Base-by-base conservation (phyloP, 2,888 invertebrate species). In the Nipponacmea schrenckii region DNA sequence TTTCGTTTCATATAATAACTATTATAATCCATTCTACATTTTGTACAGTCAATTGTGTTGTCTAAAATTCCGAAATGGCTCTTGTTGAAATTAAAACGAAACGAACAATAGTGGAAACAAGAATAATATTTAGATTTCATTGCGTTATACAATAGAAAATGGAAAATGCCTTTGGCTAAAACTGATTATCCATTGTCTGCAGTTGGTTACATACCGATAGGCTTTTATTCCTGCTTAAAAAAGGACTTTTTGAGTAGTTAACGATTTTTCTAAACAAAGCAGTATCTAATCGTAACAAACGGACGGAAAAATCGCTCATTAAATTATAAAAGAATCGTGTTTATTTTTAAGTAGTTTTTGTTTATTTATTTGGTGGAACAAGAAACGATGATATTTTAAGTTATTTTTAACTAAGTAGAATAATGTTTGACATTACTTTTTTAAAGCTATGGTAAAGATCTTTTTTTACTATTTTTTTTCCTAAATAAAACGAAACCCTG, bases 21-120 rank as follows among this genome's bases (percentile, higher is more conserved):
- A 39, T 39, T 56, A 56, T 24, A 56, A 56, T 24, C 56, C 20
- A 56, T 56, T 56, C 56, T 56, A 56, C 56, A 56, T 56, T 39
- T 56, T 56, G 56, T 56, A 56, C 56, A 56, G 56, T 56, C 56
- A 56, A 56, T 56, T 56, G 56, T 56, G 20, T 24, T 12, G 56
- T 56, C 56, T 56, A 56, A 56, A 56, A 56, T 24, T 56, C 24
- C 56, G 56, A 56, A 56, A 56, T 56, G 56, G 56, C 56, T 56
- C 56, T 56, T 56, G 56, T 56, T 56, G 56, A 24, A 56, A 56
- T 56, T 56, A 56, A 56, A 56, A 56, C 56, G 56, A 56, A 56
- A 56, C 56, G 56, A 56, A 56, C 56, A 56, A 56, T 56, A 56
- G 20, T 2, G 20, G 20, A 24, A 24, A 56, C 56, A 24, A 56